Conservation (phyloP, 2,113 vertebrate species). For the Phodopus roborovskii region DNA sequence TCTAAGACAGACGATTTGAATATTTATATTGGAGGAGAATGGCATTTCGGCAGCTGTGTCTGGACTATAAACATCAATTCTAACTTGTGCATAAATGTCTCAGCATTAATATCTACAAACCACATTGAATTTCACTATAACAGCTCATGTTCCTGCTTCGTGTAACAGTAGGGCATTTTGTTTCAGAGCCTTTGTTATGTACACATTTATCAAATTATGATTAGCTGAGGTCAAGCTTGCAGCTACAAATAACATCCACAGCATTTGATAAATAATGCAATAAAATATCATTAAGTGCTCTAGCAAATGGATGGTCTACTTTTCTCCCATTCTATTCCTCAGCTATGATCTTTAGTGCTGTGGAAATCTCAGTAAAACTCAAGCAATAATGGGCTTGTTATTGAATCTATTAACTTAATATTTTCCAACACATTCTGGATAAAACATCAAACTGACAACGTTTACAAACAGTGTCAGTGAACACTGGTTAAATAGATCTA, state of each 20-base stretch:
- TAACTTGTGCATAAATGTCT: conserved; percentile 67
- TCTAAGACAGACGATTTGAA: conserved; percentile 64
- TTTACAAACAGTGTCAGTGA: conserved; percentile 67
- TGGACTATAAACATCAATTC: conserved; percentile 69
- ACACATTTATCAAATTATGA: conserved; percentile 76
- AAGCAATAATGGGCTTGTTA: conserved; percentile 60
- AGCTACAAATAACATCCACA: conserved; percentile 68
- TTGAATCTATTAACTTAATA: conserved; percentile 69
- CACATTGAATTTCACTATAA: conserved; percentile 62
- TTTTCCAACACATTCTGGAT: conserved; percentile 51
- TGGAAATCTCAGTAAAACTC: conserved; percentile 10
- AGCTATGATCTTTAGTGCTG: conserved; percentile 67
- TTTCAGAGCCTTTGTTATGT: conserved; percentile 50
- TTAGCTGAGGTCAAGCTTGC: conserved; percentile 71
- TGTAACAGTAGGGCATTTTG: conserved; percentile 76
- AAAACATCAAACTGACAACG: conserved; percentile 66
- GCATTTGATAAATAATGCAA: conserved; percentile 75
- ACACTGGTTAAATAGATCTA: conserved; percentile 71
- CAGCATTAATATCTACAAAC: conserved; percentile 65
- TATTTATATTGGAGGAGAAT: conserved; percentile 67
- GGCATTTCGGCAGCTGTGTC: conserved; percentile 52
- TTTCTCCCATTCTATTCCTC: conserved; percentile 39
- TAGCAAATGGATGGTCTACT: conserved; percentile 68
- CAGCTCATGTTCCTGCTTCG: conserved; percentile 46
- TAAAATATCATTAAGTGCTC: conserved; percentile 76